Conservation (phyloP, 2,888 invertebrate species). For the Hanleya hanleyi region DNA sequence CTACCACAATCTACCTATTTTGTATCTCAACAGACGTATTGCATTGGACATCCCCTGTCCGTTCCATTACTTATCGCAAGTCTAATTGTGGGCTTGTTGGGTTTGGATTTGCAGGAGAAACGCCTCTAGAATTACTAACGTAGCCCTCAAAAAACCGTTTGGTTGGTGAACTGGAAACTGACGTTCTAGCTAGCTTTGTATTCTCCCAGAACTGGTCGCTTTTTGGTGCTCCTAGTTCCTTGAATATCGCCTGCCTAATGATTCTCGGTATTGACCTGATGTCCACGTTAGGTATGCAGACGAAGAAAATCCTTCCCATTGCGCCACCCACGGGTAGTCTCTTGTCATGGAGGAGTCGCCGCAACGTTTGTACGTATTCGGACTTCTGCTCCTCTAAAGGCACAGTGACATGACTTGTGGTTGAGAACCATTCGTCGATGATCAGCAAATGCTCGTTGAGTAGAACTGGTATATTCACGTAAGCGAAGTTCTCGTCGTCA, state of each 20-base stretch:
- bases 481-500: background rate
- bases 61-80: too few species aligned
- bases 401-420: background rate
- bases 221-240: background rate
- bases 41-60: too few species aligned
- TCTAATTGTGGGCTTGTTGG: too few species aligned
- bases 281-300: background rate
- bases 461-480: background rate
- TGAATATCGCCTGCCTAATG: background rate
- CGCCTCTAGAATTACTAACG: too few species aligned
- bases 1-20: too few species aligned
- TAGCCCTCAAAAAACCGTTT: too few species aligned
- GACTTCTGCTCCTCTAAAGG: background rate
- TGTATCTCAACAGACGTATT: too few species aligned
- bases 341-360: background rate
- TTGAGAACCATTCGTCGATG: background rate
- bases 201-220: background rate
- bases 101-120: too few species aligned
- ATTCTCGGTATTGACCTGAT: background rate
- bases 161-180: too few species aligned
- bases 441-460: background rate
- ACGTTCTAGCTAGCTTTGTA: background rate
- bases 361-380: background rate
- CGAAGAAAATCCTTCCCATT: background rate
- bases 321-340: background rate